Evolutionary conservation across 2,797 vertebrate species (phyloP).

Genomic region (Enteromius paludinosus): DNA sequence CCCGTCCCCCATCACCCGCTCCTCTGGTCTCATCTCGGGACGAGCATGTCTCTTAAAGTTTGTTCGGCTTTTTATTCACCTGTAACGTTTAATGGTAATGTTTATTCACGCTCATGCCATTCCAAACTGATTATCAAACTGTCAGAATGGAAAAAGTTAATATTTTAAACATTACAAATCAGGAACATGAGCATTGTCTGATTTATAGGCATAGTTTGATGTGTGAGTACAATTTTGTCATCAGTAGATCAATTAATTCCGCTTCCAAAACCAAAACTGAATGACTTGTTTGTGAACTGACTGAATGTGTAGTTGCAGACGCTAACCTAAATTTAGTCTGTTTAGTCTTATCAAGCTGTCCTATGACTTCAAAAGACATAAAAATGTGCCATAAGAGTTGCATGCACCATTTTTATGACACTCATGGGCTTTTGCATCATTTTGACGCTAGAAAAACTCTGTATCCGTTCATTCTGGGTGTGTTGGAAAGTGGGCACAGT

Average conservation of each 20-base stretch:
- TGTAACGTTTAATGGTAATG: not conserved
- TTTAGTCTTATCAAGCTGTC: not conserved
- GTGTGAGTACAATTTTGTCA: not conserved
- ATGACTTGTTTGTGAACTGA: not conserved
- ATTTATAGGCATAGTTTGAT: not conserved
- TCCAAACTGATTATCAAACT: not conserved
- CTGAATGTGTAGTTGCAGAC: not conserved
- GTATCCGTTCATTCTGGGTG: not conserved
- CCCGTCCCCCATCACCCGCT: not conserved
- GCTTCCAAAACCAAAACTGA: not conserved
- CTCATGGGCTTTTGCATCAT: constrained; percentile 16
- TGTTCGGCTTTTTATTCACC: not conserved
- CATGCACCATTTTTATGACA: not conserved
- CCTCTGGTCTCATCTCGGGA: constrained; percentile 15
- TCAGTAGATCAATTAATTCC: not conserved
- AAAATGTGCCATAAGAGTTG: not conserved
- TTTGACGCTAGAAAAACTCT: constrained; percentile 10
- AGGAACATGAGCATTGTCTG: not conserved
- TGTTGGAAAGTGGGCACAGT: not conserved
- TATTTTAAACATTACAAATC: not conserved
- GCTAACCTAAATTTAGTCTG: not conserved
- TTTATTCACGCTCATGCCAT: not conserved
- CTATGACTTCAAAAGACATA: constrained; percentile 4
- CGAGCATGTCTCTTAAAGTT: not conserved
- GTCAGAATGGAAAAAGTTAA: not conserved